Base-by-base conservation (phyloP, 2,888 invertebrate species). In the Tenthredo distinguenda region DNA sequence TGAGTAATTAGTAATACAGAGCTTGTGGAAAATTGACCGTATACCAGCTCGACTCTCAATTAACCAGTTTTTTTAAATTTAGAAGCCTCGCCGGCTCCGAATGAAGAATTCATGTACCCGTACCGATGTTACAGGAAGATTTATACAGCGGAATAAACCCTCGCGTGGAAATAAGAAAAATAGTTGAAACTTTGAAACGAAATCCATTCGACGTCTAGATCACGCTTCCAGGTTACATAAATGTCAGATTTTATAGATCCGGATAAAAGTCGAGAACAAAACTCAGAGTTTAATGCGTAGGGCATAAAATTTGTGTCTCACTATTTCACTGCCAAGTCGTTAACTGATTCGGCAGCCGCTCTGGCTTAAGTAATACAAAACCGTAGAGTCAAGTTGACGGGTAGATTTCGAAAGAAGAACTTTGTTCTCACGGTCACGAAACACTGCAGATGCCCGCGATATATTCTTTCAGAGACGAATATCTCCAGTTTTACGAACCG, bases 181-280 rank as follows among this genome's bases (percentile, higher is more conserved):
- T 26, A 31, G 9, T 40, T 6, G 3, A 43, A 43, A 26, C n/a
- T 43, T 26, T 21, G 21, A 31, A 43, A 21, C 12, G 12, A 43
- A 74, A 74, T 40, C 21, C 72, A 40, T 21, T 43, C 40, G n/a
- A n/a, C 43, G 43, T n/a, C 3, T n/a, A n/a, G n/a, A 43, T 72
- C 43, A 43, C 37, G 40, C 10, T 40, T 4, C 12, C 26, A 37
- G 9, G n/a, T 43, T 72, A 37, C 40, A 40, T 72, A 72, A 72
- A 72, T 72, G 37, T 62, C 18, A 37, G 12, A 50, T 81, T 81
- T 81, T 81, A 81, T 81, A 37, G 62, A 58, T 81, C n/a, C 62
- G 62, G 40, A 81, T 81, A 21, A 62, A 58, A 37, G 9, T 81
- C 40, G 58, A 58, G 37, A 81, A 62, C n/a, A 77, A 77, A 77